Base-by-base conservation (phyloP, 1,140 invertebrate genomes). In the Macrobrachium nipponense region DNA sequence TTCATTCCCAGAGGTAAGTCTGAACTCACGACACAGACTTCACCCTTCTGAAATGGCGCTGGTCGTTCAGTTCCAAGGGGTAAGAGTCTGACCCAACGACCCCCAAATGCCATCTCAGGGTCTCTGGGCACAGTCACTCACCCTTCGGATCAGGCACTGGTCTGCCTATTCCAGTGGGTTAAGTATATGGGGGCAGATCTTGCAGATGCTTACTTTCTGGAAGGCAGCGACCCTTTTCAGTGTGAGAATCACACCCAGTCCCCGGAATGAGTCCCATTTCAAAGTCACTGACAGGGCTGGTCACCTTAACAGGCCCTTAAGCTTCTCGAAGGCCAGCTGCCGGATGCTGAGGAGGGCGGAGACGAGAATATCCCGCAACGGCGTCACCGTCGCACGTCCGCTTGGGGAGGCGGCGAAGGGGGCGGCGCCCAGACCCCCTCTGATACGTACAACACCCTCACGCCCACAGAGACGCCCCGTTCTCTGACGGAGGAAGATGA, bases 321-420 rank as follows among this genome's bases (percentile, higher is more conserved):
- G 89, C 91, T 99, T 58, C 91, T 98, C 66, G 96, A 98, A 92
- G 97, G 97, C 3, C 91, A 98, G 43, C 93, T 98, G 36, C 96
- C 97, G 1, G 94, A 95, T 90, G 80, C 51, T 27, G 80, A 79
- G 2, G 86, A 80, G 7, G 91, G 93, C 8, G 91, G 94, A 87
- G 91, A 92, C 89, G 90, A 85, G 86, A 70, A 58, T 73, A 66
- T 70, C 51, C 61, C 73, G 18, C 51, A 59, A 60, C 62, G 76
- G n/a, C 27, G 82, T 12, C 80, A 79, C 36, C 61, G 82, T 15
- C 79, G 87, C 68, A 51, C 90, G 10, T 93, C 91, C 89, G 90
- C 89, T 89, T 91, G 90, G 89, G 91, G 88, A 36, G 88, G 89
- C 60, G 83, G 83, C 17, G 64, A 66, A n/a, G 85, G 87, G 20